These are phyloP conservation scores for Campylomormyrus tamandua DNA, from an alignment of 2,113 vertebrate genomes.

Conservation along the genomic window DNA sequence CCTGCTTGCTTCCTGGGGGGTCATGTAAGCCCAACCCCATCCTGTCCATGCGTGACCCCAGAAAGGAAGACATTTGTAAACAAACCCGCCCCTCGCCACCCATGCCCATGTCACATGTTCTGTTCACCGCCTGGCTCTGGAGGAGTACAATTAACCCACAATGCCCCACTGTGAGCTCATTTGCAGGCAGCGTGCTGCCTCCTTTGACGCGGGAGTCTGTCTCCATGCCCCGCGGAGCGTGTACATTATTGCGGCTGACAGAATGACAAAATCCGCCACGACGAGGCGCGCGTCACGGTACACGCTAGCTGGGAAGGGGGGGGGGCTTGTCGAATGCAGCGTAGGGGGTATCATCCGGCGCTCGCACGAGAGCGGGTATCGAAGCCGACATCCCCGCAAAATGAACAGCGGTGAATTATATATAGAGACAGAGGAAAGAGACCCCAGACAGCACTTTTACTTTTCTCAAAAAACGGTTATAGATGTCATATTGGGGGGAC, in stretches of 20 bases:
- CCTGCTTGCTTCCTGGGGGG: not conserved
- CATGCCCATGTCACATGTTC: not conserved
- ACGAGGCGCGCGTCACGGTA: not conserved
- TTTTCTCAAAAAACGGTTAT: not conserved
- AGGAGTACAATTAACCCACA: slow-evolving; percentile 1
- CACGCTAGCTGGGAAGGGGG: not conserved
- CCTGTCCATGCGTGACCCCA: not conserved
- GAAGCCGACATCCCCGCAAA: not conserved
- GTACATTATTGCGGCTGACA: not conserved
- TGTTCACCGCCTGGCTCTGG: not conserved
- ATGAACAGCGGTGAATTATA: not conserved
- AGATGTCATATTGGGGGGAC: slow-evolving; percentile 2
- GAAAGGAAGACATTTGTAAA: not conserved
- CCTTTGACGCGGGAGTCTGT: not conserved
- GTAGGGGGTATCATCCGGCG: not conserved
- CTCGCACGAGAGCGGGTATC: not conserved
- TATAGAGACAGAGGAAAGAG: not conserved
- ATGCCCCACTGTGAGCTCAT: not conserved
- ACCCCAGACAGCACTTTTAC: not conserved
- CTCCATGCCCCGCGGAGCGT: not conserved
- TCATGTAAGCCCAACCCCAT: not conserved
- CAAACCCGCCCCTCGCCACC: not conserved
- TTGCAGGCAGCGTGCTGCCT: not conserved
- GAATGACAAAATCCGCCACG: not conserved
- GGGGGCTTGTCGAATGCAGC: not conserved